Percentiles rank a stretch among this genome's conserved stretches.
These are phyloP conservation scores for Scatophagus argus DNA, from an alignment of 2,113 vertebrate genomes.

Conservation along the genomic window DNA sequence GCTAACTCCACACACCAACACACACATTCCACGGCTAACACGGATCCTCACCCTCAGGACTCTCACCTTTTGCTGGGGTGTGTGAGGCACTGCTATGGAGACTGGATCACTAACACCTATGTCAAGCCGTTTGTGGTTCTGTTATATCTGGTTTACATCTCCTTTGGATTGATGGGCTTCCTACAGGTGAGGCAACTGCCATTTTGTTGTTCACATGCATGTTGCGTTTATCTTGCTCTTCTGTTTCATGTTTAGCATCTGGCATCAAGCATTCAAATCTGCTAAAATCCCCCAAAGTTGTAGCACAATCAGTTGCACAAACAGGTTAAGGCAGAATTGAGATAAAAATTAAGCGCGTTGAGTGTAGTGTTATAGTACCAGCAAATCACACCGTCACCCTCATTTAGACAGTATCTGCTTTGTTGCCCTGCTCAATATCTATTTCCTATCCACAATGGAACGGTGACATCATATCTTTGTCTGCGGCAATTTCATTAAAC, in stretches of 20 bases:
- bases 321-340: too few species aligned
- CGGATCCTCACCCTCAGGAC: conserved; percentile 91
- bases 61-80: conserved; percentile 97
- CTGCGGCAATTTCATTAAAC: too few species aligned
- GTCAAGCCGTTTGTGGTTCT: conserved; percentile 99
- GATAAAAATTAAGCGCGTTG: too few species aligned
- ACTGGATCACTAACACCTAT: conserved; percentile 99
- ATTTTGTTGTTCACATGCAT: not conserved
- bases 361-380: too few species aligned
- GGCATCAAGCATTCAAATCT: not conserved
- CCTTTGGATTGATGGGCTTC: conserved; percentile 99
- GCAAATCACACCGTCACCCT: too few species aligned
- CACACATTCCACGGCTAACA: conserved; percentile 62
- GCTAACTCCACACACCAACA: conserved; percentile 52
- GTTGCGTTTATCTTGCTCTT: not conserved
- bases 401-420: not conserved
- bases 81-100: conserved; percentile 96
- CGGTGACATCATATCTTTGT: too few species aligned
- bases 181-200: conserved; percentile 89
- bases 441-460: too few species aligned
- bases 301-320: too few species aligned
- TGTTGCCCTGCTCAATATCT: too few species aligned
- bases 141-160: conserved; percentile 99
- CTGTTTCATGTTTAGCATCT: not conserved
- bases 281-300: too few species aligned